Evolutionary conservation across 2,888 invertebrate species (phyloP).

Genomic region (Dascillus cervinus): DNA sequence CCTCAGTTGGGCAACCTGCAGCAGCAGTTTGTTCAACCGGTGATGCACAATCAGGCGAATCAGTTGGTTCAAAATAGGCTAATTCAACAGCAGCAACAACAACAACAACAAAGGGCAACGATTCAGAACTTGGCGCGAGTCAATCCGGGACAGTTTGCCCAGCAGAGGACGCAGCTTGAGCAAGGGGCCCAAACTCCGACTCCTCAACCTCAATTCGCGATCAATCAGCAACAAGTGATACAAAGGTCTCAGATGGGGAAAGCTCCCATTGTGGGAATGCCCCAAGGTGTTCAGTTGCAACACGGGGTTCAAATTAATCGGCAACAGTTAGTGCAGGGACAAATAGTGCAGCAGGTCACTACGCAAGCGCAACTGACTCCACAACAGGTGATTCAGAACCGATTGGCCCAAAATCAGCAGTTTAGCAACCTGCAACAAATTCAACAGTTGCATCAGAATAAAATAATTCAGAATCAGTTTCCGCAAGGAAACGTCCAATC

Average conservation of each 20-base stretch:
- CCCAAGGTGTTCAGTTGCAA: neutral
- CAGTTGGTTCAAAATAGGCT: constrained; percentile 35
- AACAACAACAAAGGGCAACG: constrained; percentile 24
- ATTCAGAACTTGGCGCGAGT: neutral
- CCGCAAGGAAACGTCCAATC: constrained; percentile 7
- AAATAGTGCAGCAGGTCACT: constrained; percentile 7
- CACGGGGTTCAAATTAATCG: constrained; percentile 1
- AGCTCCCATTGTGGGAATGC: neutral
- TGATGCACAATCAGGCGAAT: constrained; percentile 14
- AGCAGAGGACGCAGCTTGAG: constrained; percentile 1
- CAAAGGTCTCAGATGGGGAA: neutral
- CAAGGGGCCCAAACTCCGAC: neutral
- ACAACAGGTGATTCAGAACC: constrained; percentile 8
- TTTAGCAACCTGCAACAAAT: constrained; percentile 1
- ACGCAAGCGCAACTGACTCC: constrained; percentile 7
- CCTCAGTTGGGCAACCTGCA: constrained; percentile 11
- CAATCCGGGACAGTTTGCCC: constrained; percentile 5
- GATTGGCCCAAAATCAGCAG: neutral
- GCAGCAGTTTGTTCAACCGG: neutral
- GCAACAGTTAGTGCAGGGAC: constrained; percentile 2
- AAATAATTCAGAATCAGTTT: constrained; percentile 14
- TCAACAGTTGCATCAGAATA: constrained; percentile 20
- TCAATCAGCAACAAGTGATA: constrained; percentile 24
- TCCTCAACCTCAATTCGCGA: neutral
- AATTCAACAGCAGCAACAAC: constrained; percentile 33